Conservation (phyloP, 2,888 invertebrate species). For the Eupithecia tripunctaria region DNA sequence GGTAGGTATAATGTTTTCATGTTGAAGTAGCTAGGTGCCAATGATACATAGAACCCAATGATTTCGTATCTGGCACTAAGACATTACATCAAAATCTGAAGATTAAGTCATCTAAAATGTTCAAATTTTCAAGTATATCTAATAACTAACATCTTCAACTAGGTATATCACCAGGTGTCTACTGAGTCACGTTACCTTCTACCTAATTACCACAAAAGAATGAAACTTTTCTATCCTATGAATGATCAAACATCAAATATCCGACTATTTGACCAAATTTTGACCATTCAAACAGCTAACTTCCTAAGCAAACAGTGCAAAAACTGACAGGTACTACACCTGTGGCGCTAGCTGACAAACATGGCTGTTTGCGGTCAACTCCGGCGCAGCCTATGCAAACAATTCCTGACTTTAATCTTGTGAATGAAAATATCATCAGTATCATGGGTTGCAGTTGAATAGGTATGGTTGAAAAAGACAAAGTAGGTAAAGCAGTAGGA, state of each 20-base stretch:
- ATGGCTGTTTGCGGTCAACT: slow-evolving; percentile 60
- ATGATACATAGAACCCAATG: neutral
- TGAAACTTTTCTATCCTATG: neutral
- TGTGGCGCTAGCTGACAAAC: slow-evolving; percentile 73
- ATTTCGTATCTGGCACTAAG: neutral
- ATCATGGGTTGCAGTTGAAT: neutral
- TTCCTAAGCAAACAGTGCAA: slow-evolving; percentile 64
- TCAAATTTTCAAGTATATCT: neutral
- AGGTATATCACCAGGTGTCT: no score
- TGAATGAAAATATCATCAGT: slow-evolving; percentile 69
- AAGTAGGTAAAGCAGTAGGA: no score
- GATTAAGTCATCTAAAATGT: no score
- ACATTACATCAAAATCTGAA: no score
- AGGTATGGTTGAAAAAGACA: no score
- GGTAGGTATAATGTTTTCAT: no score
- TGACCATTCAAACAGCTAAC: slow-evolving; percentile 49
- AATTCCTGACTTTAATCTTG: slow-evolving; percentile 54
- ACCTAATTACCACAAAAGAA: neutral
- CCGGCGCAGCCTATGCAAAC: slow-evolving; percentile 73
- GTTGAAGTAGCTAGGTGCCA: no score
- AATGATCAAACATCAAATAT: neutral
- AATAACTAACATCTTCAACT: neutral
- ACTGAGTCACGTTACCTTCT: neutral
- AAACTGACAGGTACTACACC: slow-evolving; percentile 71
- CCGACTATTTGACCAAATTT: slow-evolving; percentile 12